These are phyloP conservation scores for Bombyx mori DNA, from an alignment of 1,140 invertebrate genomes.

Conservation along the genomic window DNA sequence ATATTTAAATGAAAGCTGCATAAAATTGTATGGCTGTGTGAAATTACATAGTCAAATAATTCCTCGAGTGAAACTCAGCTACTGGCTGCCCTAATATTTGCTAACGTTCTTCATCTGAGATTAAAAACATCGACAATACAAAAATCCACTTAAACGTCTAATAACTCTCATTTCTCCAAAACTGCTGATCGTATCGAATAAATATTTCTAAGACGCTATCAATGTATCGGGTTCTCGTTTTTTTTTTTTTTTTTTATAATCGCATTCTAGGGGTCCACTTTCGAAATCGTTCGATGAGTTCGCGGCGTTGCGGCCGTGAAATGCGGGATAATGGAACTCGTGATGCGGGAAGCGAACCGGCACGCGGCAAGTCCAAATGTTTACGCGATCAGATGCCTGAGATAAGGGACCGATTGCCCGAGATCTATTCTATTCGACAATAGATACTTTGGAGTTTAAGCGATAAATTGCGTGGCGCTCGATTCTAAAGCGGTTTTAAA, in stretches of 20 bases:
- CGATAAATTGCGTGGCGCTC: too few species aligned
- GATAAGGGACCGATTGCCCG: slow-evolving; percentile 16
- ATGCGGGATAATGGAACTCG: slow-evolving; percentile 34
- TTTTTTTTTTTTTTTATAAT: slow-evolving; percentile 16
- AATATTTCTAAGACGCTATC: slow-evolving; percentile 22
- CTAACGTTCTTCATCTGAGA: too few species aligned
- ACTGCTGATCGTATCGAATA: slow-evolving; percentile 10
- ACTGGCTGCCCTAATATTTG: too few species aligned
- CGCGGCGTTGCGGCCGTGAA: slow-evolving; percentile 25
- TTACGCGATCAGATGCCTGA: slow-evolving; percentile 38
- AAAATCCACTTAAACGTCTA: not conserved
- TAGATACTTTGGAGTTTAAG: not conserved
- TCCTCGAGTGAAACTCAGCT: too few species aligned
- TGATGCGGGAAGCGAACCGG: slow-evolving; percentile 18
- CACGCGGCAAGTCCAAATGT: slow-evolving; percentile 35
- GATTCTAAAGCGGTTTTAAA: too few species aligned
- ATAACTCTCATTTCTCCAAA: slow-evolving; percentile 4
- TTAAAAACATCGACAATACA: too few species aligned
- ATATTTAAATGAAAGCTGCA: too few species aligned
- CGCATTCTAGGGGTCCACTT: slow-evolving; percentile 21
- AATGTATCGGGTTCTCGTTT: slow-evolving; percentile 23
- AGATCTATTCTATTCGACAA: slow-evolving; percentile 17
- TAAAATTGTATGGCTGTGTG: too few species aligned
- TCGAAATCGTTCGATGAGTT: slow-evolving; percentile 21
- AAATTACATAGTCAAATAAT: too few species aligned